Base-by-base conservation (phyloP, 2,113 vertebrate species). In the Lycocorax pyrrhopterus region DNA sequence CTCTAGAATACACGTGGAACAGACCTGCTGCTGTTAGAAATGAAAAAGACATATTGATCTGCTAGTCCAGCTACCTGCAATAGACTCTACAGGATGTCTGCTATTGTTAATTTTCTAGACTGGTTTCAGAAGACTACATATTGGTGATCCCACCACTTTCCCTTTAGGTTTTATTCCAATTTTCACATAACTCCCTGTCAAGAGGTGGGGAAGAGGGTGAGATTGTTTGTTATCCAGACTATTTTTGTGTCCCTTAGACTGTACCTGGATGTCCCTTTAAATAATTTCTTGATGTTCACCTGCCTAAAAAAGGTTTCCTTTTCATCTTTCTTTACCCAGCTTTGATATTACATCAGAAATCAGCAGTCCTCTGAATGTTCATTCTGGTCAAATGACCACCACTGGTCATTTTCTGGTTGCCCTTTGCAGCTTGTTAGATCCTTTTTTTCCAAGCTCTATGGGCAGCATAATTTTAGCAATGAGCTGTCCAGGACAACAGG, bases 31-130 rank as follows among this genome's bases (percentile, higher is more conserved):
- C 68, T 81, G 52, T 64, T 77, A 86, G 64, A 86, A 94, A 95
- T 78, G 9, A 76, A 87, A 92, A 90, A 90, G 82, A 60, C 47
- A 66, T 84, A 94, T 74, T 93, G 93, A 95, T 93, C 64, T 88
- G 56, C 75, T 77, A 88, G 39, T 32, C 49, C 39, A 88, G 55
- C 47, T 51, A 80, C 44, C 47, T 89, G 47, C 14, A 76, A 71
- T 77, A 5, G 43, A 64, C 77, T 79, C 71, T 71, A 56, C 72
- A 81, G 64, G 35, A 84, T 74, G 16, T 67, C 68, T 93, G 17
- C 14, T 83, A 37, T 13, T 52, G 10, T 29, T 35, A 82, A 69
- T 78, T 76, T 93, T 44, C 60, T 76, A 73, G 63, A 63, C 63
- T 93, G 9, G 15, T 88, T 93, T 93, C 67, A 85, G 78, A 88